Evolutionary conservation across 2,113 vertebrate genomes (phyloP).

Genomic region (Phalacrocorax aristotelis): DNA sequence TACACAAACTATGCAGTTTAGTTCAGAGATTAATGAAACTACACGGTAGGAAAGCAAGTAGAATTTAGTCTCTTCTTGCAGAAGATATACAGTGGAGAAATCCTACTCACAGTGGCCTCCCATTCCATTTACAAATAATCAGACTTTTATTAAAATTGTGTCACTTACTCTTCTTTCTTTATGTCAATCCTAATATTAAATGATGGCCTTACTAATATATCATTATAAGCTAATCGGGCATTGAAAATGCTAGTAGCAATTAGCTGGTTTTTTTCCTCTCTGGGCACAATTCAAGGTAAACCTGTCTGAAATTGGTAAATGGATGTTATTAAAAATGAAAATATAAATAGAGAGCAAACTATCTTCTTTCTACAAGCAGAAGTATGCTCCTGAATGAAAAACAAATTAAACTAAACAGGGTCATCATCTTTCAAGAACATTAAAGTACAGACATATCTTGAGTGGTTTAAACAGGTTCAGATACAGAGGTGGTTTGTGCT

Average conservation of each 20-base stretch:
- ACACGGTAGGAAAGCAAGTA: background rate
- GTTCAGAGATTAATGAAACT: background rate
- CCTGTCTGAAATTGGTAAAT: background rate
- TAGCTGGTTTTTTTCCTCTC: background rate
- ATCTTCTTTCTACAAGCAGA: background rate
- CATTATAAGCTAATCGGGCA: background rate
- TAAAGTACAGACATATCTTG: background rate
- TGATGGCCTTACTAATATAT: background rate
- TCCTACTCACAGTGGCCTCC: background rate
- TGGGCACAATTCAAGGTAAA: background rate
- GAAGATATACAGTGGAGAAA: background rate
- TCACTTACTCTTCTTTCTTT: background rate
- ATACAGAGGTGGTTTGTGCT: background rate
- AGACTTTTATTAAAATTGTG: background rate
- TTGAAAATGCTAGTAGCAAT: background rate
- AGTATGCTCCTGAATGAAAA: background rate
- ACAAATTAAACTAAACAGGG: background rate
- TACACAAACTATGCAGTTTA: background rate
- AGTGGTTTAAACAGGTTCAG: background rate
- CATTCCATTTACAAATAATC: background rate
- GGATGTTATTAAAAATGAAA: background rate
- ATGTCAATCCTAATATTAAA: slow-evolving; percentile 4
- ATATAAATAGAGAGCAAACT: background rate
- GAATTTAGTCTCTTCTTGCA: background rate
- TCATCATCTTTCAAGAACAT: background rate